A percentile compares a stretch with the other conserved stretches of the same genome.
Evolutionary conservation across 2,888 invertebrate genomes (phyloP).

Genomic region (Eledone cirrhosa): DNA sequence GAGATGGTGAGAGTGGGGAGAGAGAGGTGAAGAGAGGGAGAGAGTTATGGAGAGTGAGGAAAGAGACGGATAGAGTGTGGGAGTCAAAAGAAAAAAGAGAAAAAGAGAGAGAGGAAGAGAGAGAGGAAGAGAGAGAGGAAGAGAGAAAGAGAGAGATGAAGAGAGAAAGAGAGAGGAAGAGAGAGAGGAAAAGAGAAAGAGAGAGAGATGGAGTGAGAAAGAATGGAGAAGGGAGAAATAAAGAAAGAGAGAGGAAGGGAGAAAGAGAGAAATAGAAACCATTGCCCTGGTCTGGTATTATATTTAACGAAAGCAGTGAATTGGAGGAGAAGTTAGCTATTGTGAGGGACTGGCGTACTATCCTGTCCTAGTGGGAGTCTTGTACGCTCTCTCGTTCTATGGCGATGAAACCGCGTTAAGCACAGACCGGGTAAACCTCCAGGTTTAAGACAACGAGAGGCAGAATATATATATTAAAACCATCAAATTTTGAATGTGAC

Average conservation of each 20-base stretch:
- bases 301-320: not conserved
- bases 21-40: not conserved
- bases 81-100: not conserved
- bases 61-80: not conserved
- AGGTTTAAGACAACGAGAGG: too few species aligned
- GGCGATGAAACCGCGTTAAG: too few species aligned
- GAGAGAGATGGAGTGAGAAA: not conserved
- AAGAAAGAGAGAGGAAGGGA: not conserved
- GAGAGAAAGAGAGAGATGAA: not conserved
- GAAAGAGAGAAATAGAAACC: not conserved
- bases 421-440: too few species aligned
- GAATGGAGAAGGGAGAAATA: not conserved
- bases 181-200: not conserved
- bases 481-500: too few species aligned
- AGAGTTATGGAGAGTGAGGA: not conserved
- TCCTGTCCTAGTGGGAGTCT: too few species aligned
- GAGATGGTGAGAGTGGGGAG: not conserved
- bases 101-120: not conserved
- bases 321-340: not conserved
- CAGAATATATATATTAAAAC: too few species aligned
- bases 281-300: not conserved
- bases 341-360: too few species aligned
- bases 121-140: not conserved
- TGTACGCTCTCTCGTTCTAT: too few species aligned
- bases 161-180: not conserved